Percentiles rank a stretch among this genome's conserved stretches.
These are phyloP conservation scores for Hybos culiciformis DNA, from an alignment of 2,888 invertebrate genomes.

Conservation along the genomic window DNA sequence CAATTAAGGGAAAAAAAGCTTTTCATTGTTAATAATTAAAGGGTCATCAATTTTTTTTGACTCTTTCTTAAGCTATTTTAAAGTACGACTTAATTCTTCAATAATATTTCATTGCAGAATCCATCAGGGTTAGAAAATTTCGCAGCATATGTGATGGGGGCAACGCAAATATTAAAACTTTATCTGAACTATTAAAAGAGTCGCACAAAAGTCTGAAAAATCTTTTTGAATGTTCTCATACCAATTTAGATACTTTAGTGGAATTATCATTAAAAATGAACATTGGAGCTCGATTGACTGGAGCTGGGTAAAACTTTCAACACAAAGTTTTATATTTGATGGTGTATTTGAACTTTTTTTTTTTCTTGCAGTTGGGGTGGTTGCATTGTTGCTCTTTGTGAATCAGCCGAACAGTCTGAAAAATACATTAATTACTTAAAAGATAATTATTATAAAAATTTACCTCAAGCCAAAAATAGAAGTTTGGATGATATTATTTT, in stretches of 20 bases:
- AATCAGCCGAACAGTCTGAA: conserved; percentile 44
- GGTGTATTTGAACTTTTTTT: not conserved
- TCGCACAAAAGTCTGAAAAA: conserved; percentile 78
- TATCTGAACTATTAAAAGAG: conserved; percentile 74
- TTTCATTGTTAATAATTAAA: no score
- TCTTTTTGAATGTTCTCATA: conserved; percentile 88
- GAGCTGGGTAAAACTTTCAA: conserved; percentile 56
- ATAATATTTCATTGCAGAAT: conserved; percentile 46
- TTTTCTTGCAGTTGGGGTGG: conserved; percentile 76
- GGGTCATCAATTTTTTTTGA: no score
- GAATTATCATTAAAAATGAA: conserved; percentile 52
- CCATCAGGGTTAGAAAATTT: conserved; percentile 68
- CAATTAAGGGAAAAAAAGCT: not conserved
- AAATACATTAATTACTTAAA: conserved; percentile 55
- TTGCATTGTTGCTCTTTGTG: conserved; percentile 64
- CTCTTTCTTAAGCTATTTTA: not conserved
- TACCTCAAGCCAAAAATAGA: conserved; percentile 39
- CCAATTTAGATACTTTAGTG: conserved; percentile 70
- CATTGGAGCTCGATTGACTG: conserved; percentile 80
- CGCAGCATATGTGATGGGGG: conserved; percentile 43
- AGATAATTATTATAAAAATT: conserved; percentile 51
- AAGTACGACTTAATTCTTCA: not conserved
- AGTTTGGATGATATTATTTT: conserved; percentile 48
- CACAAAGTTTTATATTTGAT: not conserved
- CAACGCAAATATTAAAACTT: conserved; percentile 36